Conservation (phyloP, 2,113 vertebrate genomes). For the Osmerus eperlanus region DNA sequence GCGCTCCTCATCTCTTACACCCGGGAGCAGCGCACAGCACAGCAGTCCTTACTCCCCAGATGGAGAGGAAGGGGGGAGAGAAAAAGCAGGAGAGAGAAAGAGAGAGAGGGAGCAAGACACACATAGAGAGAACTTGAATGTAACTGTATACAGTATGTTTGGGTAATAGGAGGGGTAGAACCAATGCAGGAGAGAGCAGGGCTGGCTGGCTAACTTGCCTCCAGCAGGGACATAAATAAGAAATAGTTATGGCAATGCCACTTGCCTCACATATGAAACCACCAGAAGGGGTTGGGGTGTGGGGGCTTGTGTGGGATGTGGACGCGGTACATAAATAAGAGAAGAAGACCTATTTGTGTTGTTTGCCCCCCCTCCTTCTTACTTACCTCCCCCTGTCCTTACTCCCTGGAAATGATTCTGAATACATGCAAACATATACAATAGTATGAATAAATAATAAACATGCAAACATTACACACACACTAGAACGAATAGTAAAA, state of each 20-base stretch:
- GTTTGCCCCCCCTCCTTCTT: neutral
- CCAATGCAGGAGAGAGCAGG: conserved; percentile 29
- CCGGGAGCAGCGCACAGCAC: conserved; percentile 60
- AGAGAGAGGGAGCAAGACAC: neutral
- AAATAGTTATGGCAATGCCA: conserved; percentile 45
- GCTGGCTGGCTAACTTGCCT: conserved; percentile 35
- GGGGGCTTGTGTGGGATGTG: conserved; percentile 2
- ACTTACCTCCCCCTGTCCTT: neutral
- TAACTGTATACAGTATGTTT: conserved; percentile 5
- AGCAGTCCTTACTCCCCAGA: conserved; percentile 46
- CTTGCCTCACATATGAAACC: conserved; percentile 44
- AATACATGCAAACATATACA: no score
- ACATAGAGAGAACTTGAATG: neutral
- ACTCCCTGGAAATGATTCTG: neutral
- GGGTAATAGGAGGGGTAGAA: conserved; percentile 14
- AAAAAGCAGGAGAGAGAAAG: neutral
- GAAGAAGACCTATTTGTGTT: conserved; percentile 27
- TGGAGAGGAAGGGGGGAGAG: conserved; percentile 12
- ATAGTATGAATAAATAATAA: neutral
- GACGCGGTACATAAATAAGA: conserved; percentile 42
- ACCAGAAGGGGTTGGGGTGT: conserved; percentile 42
- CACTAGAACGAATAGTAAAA: neutral
- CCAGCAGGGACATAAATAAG: conserved; percentile 60
- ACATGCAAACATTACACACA: neutral
- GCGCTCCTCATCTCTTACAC: conserved; percentile 33